phyloP scores from a whole-genome alignment of 2,797 vertebrate genomes.

The Enteromius viviparus region DNA sequence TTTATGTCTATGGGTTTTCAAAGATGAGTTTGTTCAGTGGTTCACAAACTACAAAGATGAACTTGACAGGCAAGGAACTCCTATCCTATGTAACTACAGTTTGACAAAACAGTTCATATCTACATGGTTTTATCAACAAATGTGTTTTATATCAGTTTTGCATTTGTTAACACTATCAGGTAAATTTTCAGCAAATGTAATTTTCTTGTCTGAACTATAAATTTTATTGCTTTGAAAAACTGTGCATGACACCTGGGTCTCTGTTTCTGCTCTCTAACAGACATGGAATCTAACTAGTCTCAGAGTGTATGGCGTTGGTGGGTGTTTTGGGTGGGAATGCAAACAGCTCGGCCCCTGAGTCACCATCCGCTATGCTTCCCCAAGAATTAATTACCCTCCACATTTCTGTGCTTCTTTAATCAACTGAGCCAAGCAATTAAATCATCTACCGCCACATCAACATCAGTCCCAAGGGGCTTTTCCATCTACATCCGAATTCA shows the following conservation, averaged over 20 bases:
- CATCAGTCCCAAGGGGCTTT: slow-evolving; percentile 37
- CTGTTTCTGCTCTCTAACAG: slow-evolving; percentile 25
- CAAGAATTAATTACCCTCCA: slow-evolving; percentile 51
- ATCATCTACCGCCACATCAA: slow-evolving; percentile 42
- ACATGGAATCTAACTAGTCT: background rate
- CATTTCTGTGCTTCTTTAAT: slow-evolving; percentile 48
- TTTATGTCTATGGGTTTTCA: too few relatives aligned
- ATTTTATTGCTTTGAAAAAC: slow-evolving; percentile 32
- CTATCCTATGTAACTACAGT: too few relatives aligned
- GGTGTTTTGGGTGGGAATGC: slow-evolving; percentile 19
- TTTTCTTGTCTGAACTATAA: background rate
- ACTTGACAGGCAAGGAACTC: too few relatives aligned
- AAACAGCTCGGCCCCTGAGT: slow-evolving; percentile 37
- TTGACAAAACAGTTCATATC: too few relatives aligned
- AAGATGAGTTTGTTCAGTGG: too few relatives aligned
- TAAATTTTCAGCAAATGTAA: background rate
- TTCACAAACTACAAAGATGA: too few relatives aligned
- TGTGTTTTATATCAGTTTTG: too few relatives aligned
- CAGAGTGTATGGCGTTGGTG: slow-evolving; percentile 1
- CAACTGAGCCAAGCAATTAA: slow-evolving; percentile 51
- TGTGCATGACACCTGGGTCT: slow-evolving; percentile 10
- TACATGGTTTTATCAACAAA: too few relatives aligned
- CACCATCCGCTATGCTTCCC: slow-evolving; percentile 38
- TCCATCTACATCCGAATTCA: slow-evolving; percentile 17
- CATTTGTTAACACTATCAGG: too few relatives aligned